phyloP scores from a whole-genome alignment of 2,113 vertebrate species.

The Puma concolor region DNA sequence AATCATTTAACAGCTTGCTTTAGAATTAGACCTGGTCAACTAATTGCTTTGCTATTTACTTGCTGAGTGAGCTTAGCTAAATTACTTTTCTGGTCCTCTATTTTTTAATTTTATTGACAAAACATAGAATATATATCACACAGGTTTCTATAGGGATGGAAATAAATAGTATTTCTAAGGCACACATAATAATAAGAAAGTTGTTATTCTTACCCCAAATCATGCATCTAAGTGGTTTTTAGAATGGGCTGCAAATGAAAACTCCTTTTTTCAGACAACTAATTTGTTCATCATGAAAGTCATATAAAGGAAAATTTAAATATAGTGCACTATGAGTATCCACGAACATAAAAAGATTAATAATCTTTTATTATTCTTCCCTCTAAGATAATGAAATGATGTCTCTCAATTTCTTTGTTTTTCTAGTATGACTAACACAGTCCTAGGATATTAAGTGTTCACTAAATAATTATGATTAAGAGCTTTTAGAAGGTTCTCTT shows the following conservation, averaged over 20 bases:
- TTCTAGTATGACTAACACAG: neutral
- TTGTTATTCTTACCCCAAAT: neutral
- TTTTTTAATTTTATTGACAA: neutral
- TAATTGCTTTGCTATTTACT: neutral
- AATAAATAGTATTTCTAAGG: neutral
- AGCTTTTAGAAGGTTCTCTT: neutral
- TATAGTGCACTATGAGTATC: neutral
- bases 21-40: neutral
- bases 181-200: neutral
- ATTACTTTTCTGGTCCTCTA: neutral
- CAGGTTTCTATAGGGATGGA: neutral
- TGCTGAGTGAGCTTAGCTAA: neutral
- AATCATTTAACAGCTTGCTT: constrained; percentile 28
- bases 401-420: neutral
- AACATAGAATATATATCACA: neutral
- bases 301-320: neutral
- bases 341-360: neutral
- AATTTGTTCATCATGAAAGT: neutral
- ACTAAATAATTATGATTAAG: neutral
- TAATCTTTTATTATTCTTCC: no score
- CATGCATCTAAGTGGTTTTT: neutral
- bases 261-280: neutral
- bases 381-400: neutral
- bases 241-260: neutral
- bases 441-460: neutral